These are phyloP conservation scores for Melitaea cinxia DNA, from an alignment of 1,140 invertebrate species.

Conservation along the genomic window DNA sequence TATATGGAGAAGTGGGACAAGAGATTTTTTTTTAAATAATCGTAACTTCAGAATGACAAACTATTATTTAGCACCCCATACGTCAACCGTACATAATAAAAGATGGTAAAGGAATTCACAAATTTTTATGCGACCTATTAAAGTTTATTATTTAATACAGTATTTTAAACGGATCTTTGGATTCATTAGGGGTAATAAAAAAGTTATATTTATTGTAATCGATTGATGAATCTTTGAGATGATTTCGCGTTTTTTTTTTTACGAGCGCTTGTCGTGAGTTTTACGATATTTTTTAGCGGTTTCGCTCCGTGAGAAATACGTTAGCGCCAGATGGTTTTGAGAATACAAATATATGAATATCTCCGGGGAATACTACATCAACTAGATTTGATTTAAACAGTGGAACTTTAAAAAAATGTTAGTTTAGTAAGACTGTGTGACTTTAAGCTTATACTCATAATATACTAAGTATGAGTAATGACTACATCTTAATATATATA, in stretches of 20 bases:
- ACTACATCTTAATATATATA: too few species aligned
- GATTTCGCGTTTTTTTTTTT: conserved; percentile 72
- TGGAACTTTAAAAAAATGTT: too few species aligned
- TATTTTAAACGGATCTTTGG: conserved; percentile 52
- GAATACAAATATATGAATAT: too few species aligned
- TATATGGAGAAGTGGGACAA: not conserved
- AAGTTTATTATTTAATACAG: conserved; percentile 75
- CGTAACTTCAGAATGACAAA: conserved; percentile 63
- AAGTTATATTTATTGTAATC: conserved; percentile 75
- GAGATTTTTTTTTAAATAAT: not conserved
- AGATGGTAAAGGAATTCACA: conserved; percentile 65
- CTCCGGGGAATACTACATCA: too few species aligned
- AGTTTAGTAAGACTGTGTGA: too few species aligned
- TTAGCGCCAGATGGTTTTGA: conserved; percentile 51
- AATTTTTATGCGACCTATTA: conserved; percentile 75
- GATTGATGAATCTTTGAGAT: conserved; percentile 75
- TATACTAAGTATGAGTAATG: too few species aligned
- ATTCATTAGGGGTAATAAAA: conserved; percentile 79
- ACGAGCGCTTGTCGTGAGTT: conserved; percentile 64
- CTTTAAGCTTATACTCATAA: too few species aligned
- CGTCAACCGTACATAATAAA: conserved; percentile 62
- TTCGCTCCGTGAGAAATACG: conserved; percentile 68
- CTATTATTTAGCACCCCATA: conserved; percentile 67
- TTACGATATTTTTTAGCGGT: conserved; percentile 61
- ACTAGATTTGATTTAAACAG: too few species aligned